Percentiles rank a stretch among this genome's conserved stretches.
phyloP scores from a whole-genome alignment of 1,140 invertebrate genomes.

The Drosophila littoralis region DNA sequence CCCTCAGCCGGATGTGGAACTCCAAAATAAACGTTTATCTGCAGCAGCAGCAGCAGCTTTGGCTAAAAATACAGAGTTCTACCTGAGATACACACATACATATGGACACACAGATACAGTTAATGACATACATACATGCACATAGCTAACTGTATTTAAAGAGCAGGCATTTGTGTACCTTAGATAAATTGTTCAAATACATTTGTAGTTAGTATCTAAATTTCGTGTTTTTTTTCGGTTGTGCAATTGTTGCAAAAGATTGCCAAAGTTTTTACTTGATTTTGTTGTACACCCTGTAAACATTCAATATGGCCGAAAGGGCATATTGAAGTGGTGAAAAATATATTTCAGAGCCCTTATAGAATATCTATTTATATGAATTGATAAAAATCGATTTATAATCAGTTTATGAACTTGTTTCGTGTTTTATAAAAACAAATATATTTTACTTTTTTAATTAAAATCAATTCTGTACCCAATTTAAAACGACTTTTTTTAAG shows the following conservation, averaged over 20 bases:
- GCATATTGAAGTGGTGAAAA: too few relatives aligned
- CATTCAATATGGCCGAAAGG: too few relatives aligned
- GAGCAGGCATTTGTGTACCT: slow-evolving; percentile 38
- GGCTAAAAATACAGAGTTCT: slow-evolving; percentile 4
- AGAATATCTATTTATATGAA: too few relatives aligned
- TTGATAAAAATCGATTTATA: too few relatives aligned
- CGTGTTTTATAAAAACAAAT: too few relatives aligned
- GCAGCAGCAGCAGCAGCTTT: not conserved
- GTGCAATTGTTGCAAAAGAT: slow-evolving; percentile 55
- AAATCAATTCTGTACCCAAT: too few relatives aligned
- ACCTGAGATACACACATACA: slow-evolving; percentile 13
- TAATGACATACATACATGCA: not conserved
- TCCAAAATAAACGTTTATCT: slow-evolving; percentile 18
- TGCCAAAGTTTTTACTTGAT: slow-evolving; percentile 37
- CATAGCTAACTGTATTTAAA: not conserved
- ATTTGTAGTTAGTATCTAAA: slow-evolving; percentile 39
- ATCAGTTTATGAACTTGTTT: too few relatives aligned
- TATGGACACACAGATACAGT: not conserved
- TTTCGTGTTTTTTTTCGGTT: slow-evolving; percentile 45
- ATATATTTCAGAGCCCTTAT: too few relatives aligned
- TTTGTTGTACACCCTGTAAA: not conserved
- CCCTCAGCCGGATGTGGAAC: slow-evolving; percentile 3
- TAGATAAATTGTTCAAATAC: slow-evolving; percentile 62
- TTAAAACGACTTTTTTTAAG: too few relatives aligned
- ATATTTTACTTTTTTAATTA: too few relatives aligned